Base-by-base conservation (phyloP, 2,113 vertebrate species). In the Pao palembangensis region DNA sequence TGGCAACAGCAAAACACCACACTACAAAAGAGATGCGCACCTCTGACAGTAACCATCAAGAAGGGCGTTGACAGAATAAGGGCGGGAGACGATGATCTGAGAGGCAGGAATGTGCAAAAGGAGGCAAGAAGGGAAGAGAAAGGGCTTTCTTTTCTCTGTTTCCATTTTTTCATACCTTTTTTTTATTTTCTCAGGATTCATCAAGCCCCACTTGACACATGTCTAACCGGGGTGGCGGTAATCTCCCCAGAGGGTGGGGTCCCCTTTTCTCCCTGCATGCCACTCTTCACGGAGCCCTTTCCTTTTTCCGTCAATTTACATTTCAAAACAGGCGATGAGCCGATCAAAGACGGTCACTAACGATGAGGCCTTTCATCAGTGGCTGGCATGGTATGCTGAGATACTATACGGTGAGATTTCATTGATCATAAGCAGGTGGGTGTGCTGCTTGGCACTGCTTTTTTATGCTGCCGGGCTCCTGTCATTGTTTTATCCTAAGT, bases 21-120 rank as follows among this genome's bases (percentile, higher is more conserved):
- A 81, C 83, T 88, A 90, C 87, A 89, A 90, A 91, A 86, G 88
- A 89, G 88, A 87, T 79, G 84, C 80, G 69, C 88, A 82, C 87
- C 88, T 89, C 88, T 91, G 88, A 90, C 88, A 87, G 88, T 78
- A 75, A 87, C 82, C 87, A 90, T 91, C 88, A 90, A 91, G 87
- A 87, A 86, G 85, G 88, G 79, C 80, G 88, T 82, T 91, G 90
- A 91, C 90, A 91, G 90, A 91, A 91, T 91, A 91, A 90, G 90
- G 89, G 86, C 89, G 85, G 86, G 78, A 87, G 87, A 87, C 73
- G 86, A 88, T 90, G 89, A 91, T 91, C 89, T 90, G 85, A 91
- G 86, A 87, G 83, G 76, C 79, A 79, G 76, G 74, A 81, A 86
- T 84, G 78, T 83, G 82, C 82, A 82, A 75, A 83, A 88, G 75